Base-by-base conservation (phyloP, 2,888 invertebrate genomes). In the Subacronicta megacephala region DNA sequence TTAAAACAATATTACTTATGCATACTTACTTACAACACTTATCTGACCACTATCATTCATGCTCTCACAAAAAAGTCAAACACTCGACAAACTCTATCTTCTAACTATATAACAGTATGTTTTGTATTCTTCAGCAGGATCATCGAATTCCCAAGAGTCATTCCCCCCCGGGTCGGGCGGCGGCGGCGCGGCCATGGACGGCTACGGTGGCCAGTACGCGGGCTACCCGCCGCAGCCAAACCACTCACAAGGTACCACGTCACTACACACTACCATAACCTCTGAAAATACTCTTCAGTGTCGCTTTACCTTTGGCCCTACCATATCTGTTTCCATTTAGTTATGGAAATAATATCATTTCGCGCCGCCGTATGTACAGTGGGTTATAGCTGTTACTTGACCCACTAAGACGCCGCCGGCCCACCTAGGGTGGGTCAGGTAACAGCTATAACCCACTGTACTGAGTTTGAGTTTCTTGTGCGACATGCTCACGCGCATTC, bases 71-170 rank as follows among this genome's bases (percentile, higher is more conserved):
- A n/a, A n/a, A n/a, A n/a, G n/a, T n/a, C n/a, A n/a, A n/a, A n/a
- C n/a, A n/a, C n/a, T n/a, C n/a, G n/a, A n/a, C n/a, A n/a, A n/a
- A n/a, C n/a, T n/a, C n/a, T n/a, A n/a, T n/a, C n/a, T n/a, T n/a
- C n/a, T n/a, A n/a, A n/a, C n/a, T n/a, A 29, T 29, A 31, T 3
- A 31, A 31, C n/a, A 31, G n/a, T 5, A 31, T 31, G 5, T 0
- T 31, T 7, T 31, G n/a, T 50, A n/a, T 42, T 51, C 3, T 15
- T 26, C 52, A 61, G 73, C 90, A 95, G 97, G 98, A 75, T 97
- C 98, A 77, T 98, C 98, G 77, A 98, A 98, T 94, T 97, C 98
- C 47, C 97, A 97, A 95, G 98, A 98, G 90, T 97, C 98, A 78
- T 98, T 98, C 95, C 97, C 97, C 70, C 96, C n/a, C 20, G 45